Evolutionary conservation across 1,140 invertebrate species (phyloP), one percentile per base, ranked within the genome.

Genomic region (Drosophila kohkoa): DNA sequence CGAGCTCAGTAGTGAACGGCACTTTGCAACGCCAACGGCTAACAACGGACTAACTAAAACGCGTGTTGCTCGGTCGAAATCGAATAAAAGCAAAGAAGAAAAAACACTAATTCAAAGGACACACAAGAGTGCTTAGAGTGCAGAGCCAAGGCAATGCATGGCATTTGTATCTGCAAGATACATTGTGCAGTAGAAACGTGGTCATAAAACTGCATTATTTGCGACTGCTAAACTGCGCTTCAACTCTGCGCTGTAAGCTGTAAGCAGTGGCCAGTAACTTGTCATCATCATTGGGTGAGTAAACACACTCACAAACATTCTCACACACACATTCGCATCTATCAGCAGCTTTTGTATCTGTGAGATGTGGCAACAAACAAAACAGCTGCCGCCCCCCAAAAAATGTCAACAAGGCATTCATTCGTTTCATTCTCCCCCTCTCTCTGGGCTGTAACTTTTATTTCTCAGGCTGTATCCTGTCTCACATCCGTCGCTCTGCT

Each of bases 1-100:
- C 90, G 90, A 88, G 90, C 90, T 91, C 90, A 91, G 90, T 91
- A 80, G 90, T 78, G 87, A 88, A 88, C 81, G 90, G 86, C 78
- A 90, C 90, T 91, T 91, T 87, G 86, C 69, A 90, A 88, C 75
- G 85, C 62, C 20, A 77, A 73, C 58, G 57, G 45, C 41, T 51
- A 16, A 48, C 10, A 28, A 2, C 10, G 11, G 8, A 10, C 8
- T 38, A 38, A 38, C 35, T 25, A 25, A 25, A 25, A 25, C 7
- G 35, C 32, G 35, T 10, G 35, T 38, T 10, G 35, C 32, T 32
- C 48, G 20, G 51, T 25, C 20, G 20, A 25, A 25, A 25, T 10
- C 38, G 7, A 43, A 63, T 51, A 52, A 35, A 70, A 64, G 16
- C 16, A 16, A 60, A 20, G 8, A 54, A 76, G 35, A 11, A 32